Percentiles rank a stretch among this genome's conserved stretches.
These are phyloP conservation scores for Megalopta genalis DNA, from an alignment of 1,140 invertebrate species.

Conservation along the genomic window DNA sequence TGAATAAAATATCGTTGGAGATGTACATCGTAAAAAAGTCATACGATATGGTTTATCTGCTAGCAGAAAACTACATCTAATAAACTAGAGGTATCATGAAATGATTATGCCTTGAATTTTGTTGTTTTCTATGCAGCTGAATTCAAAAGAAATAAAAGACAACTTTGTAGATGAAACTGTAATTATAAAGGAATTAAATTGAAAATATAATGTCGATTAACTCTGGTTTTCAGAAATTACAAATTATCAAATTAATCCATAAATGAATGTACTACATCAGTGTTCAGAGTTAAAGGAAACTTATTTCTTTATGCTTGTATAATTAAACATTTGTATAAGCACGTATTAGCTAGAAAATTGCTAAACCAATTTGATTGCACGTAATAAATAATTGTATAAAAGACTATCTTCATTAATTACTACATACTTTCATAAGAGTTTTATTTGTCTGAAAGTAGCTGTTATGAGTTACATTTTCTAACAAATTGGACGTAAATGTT, in stretches of 20 bases:
- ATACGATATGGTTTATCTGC: slow-evolving; percentile 52
- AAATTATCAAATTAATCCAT: slow-evolving; percentile 18
- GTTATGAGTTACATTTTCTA: slow-evolving; percentile 42
- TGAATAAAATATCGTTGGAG: slow-evolving; percentile 61
- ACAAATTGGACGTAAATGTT: slow-evolving; percentile 44
- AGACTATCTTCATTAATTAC: slow-evolving; percentile 32
- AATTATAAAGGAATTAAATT: slow-evolving; percentile 31
- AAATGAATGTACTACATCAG: slow-evolving; percentile 4
- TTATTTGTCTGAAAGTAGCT: slow-evolving; percentile 51
- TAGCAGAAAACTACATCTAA: slow-evolving; percentile 31
- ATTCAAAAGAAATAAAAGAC: slow-evolving; percentile 43
- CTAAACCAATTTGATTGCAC: slow-evolving; percentile 38
- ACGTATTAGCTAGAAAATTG: slow-evolving; percentile 42
- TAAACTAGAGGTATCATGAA: slow-evolving; percentile 46
- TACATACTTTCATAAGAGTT: slow-evolving; percentile 50
- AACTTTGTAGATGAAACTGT: slow-evolving; percentile 33
- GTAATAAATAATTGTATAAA: slow-evolving; percentile 41
- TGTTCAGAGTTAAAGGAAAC: slow-evolving; percentile 39
- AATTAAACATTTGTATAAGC: slow-evolving; percentile 41
- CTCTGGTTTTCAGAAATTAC: slow-evolving; percentile 7
- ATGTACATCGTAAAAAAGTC: slow-evolving; percentile 46
- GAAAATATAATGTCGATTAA: slow-evolving; percentile 34
- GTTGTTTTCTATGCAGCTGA: slow-evolving; percentile 41
- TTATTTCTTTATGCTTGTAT: slow-evolving; percentile 34
- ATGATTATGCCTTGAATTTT: slow-evolving; percentile 41